Evolutionary conservation across 2,113 vertebrate species (phyloP), one percentile per base, ranked within the genome.

Genomic region (Syrmaticus mikado): DNA sequence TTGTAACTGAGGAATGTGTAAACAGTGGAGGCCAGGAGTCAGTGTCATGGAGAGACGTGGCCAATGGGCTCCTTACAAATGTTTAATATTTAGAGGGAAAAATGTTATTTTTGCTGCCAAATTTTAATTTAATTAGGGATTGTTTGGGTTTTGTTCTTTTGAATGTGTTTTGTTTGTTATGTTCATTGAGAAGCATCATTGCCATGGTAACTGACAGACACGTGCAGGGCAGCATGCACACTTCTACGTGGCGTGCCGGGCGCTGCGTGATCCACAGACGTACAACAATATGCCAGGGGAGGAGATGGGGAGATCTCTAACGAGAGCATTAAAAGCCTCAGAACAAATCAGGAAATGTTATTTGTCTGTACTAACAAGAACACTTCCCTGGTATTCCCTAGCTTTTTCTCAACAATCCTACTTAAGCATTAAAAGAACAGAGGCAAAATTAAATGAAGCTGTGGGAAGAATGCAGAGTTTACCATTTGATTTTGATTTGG

Each of bases 131-230:
- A 96, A 96, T 94, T 95, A 95, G 85, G 93, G 95, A 90, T 97
- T 95, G 93, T 91, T 96, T 97, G 95, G 92, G 77, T 79, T 93
- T 94, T 92, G 96, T 97, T 96, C 97, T 94, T 97, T 93, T 84
- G 40, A 62, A 55, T 46, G 84, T 1, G 10, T 90, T 91, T 96
- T 96, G 95, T 97, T 98, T 96, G 66, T 81, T 96, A 95, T 96
- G 97, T 96, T 95, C 92, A 88, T 87, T 90, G 96, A 94, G 97
- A 87, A 97, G 96, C 95, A 97, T 93, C 97, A 94, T 32, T 97
- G 98, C 97, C 97, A 96, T 94, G 95, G 94, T 96, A 97, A 97
- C 91, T 96, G 95, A 95, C 85, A 27, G 82, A 89, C 97, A 19
- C 96, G 96, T 95, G 96, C 97, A 96, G 34, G 93, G 92, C 62